Evolutionary conservation across 1,140 invertebrate species (phyloP).

Genomic region (Leptinotarsa defecta): DNA sequence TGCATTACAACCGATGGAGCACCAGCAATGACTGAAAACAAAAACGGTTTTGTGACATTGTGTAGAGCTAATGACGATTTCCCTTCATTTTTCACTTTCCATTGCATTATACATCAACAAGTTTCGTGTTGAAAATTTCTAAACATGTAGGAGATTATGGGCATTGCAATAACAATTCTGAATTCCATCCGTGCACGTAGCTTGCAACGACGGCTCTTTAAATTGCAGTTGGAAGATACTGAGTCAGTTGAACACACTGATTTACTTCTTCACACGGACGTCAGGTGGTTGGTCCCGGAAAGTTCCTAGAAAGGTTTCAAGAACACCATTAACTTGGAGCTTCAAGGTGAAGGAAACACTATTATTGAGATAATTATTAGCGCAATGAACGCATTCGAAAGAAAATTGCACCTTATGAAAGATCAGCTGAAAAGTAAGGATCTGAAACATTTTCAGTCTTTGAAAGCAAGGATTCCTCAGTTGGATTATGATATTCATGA

Average conservation of each 20-base stretch:
- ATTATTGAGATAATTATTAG: too few relatives aligned
- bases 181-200: conserved; percentile 28
- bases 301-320: neutral
- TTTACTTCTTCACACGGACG: conserved; percentile 35
- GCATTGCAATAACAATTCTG: conserved; percentile 24
- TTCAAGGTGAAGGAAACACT: too few relatives aligned
- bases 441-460: too few relatives aligned
- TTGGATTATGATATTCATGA: too few relatives aligned
- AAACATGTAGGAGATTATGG: conserved; percentile 28
- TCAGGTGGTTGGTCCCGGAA: conserved; percentile 34
- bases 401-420: too few relatives aligned
- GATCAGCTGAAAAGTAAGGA: too few relatives aligned
- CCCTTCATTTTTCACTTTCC: neutral
- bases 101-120: conserved; percentile 34
- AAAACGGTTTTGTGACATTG: neutral
- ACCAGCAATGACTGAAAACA: neutral
- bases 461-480: too few relatives aligned
- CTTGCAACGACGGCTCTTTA: neutral
- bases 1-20: too few relatives aligned
- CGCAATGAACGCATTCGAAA: too few relatives aligned
- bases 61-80: neutral
- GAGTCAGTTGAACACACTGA: conserved; percentile 28
- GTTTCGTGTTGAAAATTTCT: conserved; percentile 31
- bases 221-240: neutral
- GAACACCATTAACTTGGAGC: too few relatives aligned